A percentile compares a stretch with the other conserved stretches of the same genome.
These are phyloP conservation scores for Nephrotoma flavescens DNA, from an alignment of 2,888 invertebrate genomes.

Conservation along the genomic window DNA sequence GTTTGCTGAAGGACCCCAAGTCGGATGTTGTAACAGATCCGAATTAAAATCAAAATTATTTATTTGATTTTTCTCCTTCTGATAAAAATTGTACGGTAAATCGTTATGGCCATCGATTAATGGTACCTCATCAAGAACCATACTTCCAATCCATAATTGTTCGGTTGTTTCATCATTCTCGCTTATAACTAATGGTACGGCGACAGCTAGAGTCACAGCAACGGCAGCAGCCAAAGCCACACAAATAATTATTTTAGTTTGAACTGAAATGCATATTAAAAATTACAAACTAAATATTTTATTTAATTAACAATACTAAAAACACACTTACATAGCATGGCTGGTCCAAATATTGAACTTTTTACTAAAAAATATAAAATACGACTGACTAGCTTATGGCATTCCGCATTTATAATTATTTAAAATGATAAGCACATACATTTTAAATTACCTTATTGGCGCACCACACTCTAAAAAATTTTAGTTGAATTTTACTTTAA, in stretches of 20 bases:
- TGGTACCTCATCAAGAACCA: constrained; percentile 9
- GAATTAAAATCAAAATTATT: constrained; percentile 27
- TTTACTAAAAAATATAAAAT: background rate
- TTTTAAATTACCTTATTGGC: too few relatives aligned
- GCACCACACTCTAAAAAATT: too few relatives aligned
- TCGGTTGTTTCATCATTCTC: background rate
- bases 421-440: too few relatives aligned
- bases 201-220: background rate
- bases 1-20: constrained; percentile 25
- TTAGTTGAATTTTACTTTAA: too few relatives aligned
- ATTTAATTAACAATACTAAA: background rate
- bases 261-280: background rate
- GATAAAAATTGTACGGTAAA: constrained; percentile 32
- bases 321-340: background rate
- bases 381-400: background rate
- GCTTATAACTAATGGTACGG: background rate
- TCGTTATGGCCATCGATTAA: constrained; percentile 31
- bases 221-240: background rate
- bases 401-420: too few relatives aligned
- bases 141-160: constrained; percentile 2
- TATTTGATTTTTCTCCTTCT: constrained; percentile 28
- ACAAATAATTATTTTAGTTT: background rate
- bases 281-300: background rate
- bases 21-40: constrained; percentile 26
- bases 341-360: background rate